phyloP scores from a whole-genome alignment of 2,113 vertebrate genomes.

The Lathamus discolor region DNA sequence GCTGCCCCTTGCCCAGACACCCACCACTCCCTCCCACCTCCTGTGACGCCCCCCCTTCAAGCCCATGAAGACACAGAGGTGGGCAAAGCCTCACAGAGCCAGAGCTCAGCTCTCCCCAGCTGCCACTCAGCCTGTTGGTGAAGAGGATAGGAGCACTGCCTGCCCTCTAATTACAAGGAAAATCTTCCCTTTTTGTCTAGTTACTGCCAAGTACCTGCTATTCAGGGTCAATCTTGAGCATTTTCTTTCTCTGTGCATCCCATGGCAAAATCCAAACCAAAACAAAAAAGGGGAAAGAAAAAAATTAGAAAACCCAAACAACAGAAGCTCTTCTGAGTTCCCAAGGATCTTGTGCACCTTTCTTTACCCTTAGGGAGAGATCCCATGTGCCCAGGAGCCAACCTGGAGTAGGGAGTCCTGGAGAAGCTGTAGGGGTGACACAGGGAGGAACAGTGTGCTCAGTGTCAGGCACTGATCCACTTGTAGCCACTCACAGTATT shows the following conservation, averaged over 20 bases:
- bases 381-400: neutral
- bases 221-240: neutral
- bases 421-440: neutral
- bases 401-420: neutral
- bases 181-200: neutral
- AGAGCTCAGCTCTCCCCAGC: neutral
- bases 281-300: neutral
- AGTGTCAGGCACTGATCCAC: neutral
- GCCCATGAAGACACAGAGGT: neutral
- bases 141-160: neutral
- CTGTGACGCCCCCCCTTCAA: neutral
- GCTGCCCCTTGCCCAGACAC: neutral
- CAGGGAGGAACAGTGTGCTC: neutral
- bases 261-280: no score
- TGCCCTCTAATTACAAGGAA: neutral
- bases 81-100: neutral
- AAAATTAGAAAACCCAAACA: neutral
- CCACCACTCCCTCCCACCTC: fast-evolving
- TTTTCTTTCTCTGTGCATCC: neutral
- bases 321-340: neutral
- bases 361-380: neutral
- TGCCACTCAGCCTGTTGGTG: neutral
- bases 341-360: neutral
- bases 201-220: neutral
- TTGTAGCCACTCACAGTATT: neutral